Percentiles rank a stretch among this genome's conserved stretches.
These are phyloP conservation scores for Conomelus anceps DNA, from an alignment of 2,888 invertebrate species.

Conservation along the genomic window DNA sequence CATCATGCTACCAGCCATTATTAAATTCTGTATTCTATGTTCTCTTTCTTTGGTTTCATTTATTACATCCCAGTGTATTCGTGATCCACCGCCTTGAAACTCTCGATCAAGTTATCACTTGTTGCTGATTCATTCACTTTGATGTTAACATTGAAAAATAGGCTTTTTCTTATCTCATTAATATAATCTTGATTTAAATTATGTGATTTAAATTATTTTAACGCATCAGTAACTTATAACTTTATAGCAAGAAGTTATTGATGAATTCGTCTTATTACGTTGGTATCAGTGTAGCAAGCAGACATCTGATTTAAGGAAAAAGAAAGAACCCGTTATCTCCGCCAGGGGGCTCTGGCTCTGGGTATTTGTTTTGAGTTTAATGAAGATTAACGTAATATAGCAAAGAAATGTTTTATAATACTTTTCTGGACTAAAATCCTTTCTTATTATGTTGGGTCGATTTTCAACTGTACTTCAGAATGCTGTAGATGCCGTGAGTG, in stretches of 20 bases:
- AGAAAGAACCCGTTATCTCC: too few relatives aligned
- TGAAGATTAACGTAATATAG: neutral
- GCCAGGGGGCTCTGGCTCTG: too few relatives aligned
- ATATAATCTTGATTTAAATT: too few relatives aligned
- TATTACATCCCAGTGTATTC: neutral
- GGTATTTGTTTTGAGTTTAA: too few relatives aligned
- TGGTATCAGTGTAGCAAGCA: too few relatives aligned
- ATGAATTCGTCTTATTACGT: too few relatives aligned
- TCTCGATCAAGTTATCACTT: neutral
- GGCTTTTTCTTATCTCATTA: too few relatives aligned
- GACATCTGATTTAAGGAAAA: too few relatives aligned
- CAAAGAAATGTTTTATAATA: neutral
- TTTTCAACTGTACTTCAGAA: slow-evolving; percentile 51
- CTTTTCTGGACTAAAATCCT: neutral
- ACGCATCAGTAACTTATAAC: too few relatives aligned
- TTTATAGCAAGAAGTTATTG: too few relatives aligned
- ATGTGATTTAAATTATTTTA: too few relatives aligned
- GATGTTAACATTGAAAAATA: too few relatives aligned
- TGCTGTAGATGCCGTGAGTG: slow-evolving; percentile 48
- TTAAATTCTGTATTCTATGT: neutral
- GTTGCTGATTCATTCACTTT: neutral
- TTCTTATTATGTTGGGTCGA: slow-evolving; percentile 45
- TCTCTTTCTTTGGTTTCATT: neutral
- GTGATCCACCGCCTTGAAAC: neutral
- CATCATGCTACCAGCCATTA: slow-evolving; percentile 21